Evolutionary conservation across 2,113 vertebrate species (phyloP).

Genomic region (Notothenia coriiceps): DNA sequence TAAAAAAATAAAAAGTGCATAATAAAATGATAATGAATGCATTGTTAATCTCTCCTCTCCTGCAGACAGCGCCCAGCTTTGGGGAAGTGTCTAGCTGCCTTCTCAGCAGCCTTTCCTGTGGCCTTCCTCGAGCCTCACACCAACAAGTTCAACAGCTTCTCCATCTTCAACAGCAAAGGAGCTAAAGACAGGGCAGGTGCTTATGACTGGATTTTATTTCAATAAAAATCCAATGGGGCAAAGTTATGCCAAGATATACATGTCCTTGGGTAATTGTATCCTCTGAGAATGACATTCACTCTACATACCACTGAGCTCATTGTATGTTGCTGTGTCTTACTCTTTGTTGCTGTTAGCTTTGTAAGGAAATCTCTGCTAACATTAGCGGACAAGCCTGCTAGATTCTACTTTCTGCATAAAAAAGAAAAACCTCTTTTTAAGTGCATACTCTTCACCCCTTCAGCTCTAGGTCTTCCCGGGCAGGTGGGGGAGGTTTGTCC

Average conservation of each 20-base stretch:
- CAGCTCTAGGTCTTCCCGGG: constrained; percentile 87
- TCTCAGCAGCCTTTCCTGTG: constrained; percentile 94
- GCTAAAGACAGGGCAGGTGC: constrained; percentile 88
- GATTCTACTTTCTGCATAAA: background rate
- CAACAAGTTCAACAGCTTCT: constrained; percentile 92
- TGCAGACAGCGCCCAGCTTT: constrained; percentile 93
- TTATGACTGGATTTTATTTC: background rate
- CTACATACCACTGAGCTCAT: background rate
- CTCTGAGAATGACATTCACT: background rate
- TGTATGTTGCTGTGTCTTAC: background rate
- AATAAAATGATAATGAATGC: background rate
- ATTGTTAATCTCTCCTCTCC: background rate
- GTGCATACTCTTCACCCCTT: background rate
- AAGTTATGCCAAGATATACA: background rate
- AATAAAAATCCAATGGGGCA: background rate
- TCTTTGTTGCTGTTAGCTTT: background rate
- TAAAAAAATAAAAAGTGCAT: background rate
- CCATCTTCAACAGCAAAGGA: constrained; percentile 93
- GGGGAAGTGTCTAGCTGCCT: constrained; percentile 94
- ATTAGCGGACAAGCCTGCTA: background rate
- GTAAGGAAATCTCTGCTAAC: background rate
- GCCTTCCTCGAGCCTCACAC: constrained; percentile 94
- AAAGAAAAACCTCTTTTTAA: background rate
- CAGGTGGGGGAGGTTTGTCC: constrained; percentile 90
- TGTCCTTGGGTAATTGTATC: background rate